Evolutionary conservation across 2,113 vertebrate species (phyloP).

Genomic region (Peucedramus taeniatus): DNA sequence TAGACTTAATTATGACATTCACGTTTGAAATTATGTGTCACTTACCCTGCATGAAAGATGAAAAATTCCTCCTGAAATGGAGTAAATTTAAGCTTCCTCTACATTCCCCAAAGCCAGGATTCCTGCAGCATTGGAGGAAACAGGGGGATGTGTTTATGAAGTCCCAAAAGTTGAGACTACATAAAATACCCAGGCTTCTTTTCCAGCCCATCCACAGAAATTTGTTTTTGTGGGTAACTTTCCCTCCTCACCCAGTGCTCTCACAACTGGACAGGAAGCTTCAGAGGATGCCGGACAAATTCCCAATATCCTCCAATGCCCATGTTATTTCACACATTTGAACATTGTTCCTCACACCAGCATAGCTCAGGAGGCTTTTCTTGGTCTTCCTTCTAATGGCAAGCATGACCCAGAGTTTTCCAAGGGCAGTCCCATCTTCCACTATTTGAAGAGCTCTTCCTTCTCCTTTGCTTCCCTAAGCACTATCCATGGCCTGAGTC

Average conservation of each 20-base stretch:
- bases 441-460: not conserved
- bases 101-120: not conserved
- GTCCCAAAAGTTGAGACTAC: not conserved
- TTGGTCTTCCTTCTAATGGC: not conserved
- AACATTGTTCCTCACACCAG: not conserved
- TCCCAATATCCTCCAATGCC: not conserved
- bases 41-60: not conserved
- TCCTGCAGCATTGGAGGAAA: not conserved
- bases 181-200: not conserved
- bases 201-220: not conserved
- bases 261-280: not conserved
- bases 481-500: not conserved
- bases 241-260: not conserved
- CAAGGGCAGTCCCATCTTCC: not conserved
- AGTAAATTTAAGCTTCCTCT: not conserved
- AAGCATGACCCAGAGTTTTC: not conserved
- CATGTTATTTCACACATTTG: not conserved
- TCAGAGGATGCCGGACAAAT: not conserved
- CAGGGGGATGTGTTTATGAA: not conserved
- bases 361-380: not conserved
- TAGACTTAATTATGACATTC: constrained; percentile 57
- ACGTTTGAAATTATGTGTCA: constrained; percentile 46
- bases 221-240: not conserved
- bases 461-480: not conserved
- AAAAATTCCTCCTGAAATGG: constrained; percentile 8